phyloP scores from a whole-genome alignment of 2,797 vertebrate species.

The Hapalemur alaotrensis region DNA sequence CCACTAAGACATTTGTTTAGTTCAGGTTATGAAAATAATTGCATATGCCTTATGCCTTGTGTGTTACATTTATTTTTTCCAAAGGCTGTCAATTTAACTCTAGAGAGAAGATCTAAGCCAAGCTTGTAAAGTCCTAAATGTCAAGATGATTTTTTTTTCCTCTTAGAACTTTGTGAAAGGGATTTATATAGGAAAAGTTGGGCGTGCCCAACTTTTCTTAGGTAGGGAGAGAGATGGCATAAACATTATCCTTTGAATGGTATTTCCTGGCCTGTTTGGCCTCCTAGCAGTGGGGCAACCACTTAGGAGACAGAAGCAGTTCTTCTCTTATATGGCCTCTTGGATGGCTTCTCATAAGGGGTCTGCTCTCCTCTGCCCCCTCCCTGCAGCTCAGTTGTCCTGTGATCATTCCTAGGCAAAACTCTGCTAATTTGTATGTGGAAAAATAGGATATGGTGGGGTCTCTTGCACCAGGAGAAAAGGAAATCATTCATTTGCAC shows the following conservation, averaged over 20 bases:
- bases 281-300: background rate
- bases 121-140: background rate
- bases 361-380: background rate
- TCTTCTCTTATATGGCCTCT: background rate
- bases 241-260: background rate
- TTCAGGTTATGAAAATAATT: conserved; percentile 59
- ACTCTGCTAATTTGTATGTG: background rate
- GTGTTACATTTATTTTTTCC: conserved; percentile 12
- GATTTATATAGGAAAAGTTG: background rate
- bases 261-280: background rate
- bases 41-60: background rate
- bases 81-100: background rate
- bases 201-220: background rate
- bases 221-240: background rate
- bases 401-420: background rate
- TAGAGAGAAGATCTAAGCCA: conserved; percentile 1
- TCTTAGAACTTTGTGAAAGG: background rate
- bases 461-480: background rate
- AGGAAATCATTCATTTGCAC: background rate
- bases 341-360: background rate
- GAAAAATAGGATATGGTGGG: background rate
- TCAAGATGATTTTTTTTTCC: background rate
- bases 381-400: background rate
- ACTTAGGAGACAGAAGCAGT: background rate
- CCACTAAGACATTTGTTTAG: conserved; percentile 35